These are phyloP conservation scores for Chaetorhynchus papuensis DNA, from an alignment of 2,113 vertebrate species.

Conservation along the genomic window DNA sequence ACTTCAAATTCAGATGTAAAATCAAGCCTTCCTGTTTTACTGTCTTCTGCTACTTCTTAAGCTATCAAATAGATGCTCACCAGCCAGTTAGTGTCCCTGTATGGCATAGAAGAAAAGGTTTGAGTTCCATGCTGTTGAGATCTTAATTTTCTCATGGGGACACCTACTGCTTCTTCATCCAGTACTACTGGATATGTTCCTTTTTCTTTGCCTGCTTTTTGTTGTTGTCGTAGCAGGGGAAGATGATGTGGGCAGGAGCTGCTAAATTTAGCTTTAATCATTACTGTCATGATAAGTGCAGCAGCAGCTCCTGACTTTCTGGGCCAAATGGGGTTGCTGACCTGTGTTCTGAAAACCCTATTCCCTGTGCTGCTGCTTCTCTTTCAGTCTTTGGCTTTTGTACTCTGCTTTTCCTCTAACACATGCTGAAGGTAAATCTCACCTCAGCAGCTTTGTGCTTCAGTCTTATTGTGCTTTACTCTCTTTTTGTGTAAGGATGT, in stretches of 20 bases:
- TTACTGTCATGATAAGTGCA: background rate
- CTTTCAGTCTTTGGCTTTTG: background rate
- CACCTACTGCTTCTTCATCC: background rate
- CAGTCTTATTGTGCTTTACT: background rate
- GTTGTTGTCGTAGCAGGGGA: background rate
- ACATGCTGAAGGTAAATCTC: background rate
- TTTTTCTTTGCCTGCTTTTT: background rate
- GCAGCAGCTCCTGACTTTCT: background rate
- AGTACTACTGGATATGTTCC: background rate
- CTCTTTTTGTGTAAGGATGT: background rate
- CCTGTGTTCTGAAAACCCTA: background rate
- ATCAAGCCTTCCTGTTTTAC: background rate
- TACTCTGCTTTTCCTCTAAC: background rate
- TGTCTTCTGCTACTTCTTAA: background rate
- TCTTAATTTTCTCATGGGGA: background rate
- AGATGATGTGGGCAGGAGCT: background rate
- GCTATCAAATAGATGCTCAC: background rate
- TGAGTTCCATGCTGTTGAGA: background rate
- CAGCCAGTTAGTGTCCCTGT: background rate
- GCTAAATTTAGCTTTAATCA: background rate
- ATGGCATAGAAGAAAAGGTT: background rate
- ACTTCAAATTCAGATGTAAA: background rate
- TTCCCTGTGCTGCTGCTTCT: background rate
- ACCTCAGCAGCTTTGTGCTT: background rate
- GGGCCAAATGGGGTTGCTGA: background rate